These are phyloP conservation scores for Morelia viridis DNA, from an alignment of 2,797 vertebrate genomes.

Conservation along the genomic window DNA sequence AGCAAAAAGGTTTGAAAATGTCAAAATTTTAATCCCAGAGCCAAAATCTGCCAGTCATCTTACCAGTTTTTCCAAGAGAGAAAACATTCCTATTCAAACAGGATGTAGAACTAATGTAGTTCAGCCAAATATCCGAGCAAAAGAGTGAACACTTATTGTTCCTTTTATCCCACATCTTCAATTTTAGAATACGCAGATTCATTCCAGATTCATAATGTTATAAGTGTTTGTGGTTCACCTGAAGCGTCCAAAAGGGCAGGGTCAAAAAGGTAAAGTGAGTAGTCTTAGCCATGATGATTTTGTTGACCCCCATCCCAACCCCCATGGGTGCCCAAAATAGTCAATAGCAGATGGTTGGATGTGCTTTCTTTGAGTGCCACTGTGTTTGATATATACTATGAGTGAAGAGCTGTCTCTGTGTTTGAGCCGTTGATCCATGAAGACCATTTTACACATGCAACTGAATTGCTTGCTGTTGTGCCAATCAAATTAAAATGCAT, in stretches of 20 bases:
- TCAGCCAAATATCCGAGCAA: not conserved
- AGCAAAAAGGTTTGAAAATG: not conserved
- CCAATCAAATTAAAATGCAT: not conserved
- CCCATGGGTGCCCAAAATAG: not conserved
- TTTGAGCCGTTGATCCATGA: not conserved
- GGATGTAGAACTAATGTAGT: not conserved
- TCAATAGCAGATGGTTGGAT: not conserved
- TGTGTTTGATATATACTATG: not conserved
- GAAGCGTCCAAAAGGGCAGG: not conserved
- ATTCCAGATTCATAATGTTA: not conserved
- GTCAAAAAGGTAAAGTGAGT: not conserved
- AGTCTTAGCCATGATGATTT: not conserved
- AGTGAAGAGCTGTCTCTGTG: not conserved
- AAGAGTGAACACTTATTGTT: not conserved
- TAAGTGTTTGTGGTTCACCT: not conserved
- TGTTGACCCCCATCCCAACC: not conserved
- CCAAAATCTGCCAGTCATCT: not conserved
- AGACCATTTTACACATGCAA: not conserved
- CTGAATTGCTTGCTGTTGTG: not conserved
- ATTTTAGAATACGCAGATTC: not conserved
- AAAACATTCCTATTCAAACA: not conserved
- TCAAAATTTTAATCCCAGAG: not conserved
- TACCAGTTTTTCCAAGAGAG: not conserved
- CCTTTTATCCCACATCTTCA: not conserved
- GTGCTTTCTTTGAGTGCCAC: not conserved